phyloP scores from a whole-genome alignment of 1,140 invertebrate genomes.

The Anastrepha ludens region DNA sequence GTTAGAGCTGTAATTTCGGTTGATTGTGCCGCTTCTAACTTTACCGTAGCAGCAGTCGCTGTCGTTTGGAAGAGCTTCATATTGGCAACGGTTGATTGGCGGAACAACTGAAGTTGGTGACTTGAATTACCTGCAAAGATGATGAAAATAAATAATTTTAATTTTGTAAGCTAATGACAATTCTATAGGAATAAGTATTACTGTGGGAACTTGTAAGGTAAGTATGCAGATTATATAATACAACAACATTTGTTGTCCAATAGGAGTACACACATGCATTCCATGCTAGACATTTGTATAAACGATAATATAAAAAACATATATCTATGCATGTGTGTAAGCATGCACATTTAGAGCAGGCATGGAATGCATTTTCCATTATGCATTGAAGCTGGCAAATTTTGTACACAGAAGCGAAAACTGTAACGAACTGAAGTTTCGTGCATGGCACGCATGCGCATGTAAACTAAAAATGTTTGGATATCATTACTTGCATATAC shows the following conservation, averaged over 20 bases:
- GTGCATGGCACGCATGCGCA: conserved; percentile 14
- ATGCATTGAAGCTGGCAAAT: background rate
- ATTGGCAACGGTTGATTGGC: background rate
- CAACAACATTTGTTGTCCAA: background rate
- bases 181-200: background rate
- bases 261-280: background rate
- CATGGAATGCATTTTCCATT: background rate
- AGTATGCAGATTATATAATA: too few relatives aligned
- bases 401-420: background rate
- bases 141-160: background rate
- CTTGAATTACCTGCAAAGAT: background rate
- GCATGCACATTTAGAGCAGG: background rate
- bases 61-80: background rate
- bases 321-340: too few relatives aligned
- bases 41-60: conserved; percentile 9
- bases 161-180: background rate
- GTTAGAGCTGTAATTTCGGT: background rate
- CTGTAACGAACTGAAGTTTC: conserved; percentile 3
- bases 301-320: background rate
- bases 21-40: background rate
- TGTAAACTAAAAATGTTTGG: background rate
- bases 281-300: too few relatives aligned
- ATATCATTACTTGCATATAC: background rate
- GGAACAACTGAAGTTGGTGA: background rate
- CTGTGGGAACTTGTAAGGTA: too few relatives aligned